These are phyloP conservation scores for Polypedilum pembai DNA, from an alignment of 1,140 invertebrate genomes.

Conservation along the genomic window DNA sequence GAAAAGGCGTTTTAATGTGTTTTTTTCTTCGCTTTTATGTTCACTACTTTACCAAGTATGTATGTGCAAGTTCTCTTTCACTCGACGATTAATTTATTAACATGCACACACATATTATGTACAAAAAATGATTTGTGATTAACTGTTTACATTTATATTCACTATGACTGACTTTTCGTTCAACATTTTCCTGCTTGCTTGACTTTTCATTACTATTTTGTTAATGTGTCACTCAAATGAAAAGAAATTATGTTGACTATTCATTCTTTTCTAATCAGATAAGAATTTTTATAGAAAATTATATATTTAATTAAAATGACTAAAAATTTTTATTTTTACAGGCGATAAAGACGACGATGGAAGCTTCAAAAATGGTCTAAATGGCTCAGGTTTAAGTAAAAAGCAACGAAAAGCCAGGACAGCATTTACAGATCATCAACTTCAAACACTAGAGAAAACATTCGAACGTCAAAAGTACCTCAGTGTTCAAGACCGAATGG, in stretches of 20 bases:
- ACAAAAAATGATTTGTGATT: neutral
- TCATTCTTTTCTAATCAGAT: neutral
- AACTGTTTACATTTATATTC: neutral
- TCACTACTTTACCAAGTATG: neutral
- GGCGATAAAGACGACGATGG: constrained; percentile 43
- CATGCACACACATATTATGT: neutral
- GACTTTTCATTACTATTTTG: neutral
- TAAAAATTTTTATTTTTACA: constrained; percentile 30
- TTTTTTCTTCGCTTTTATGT: constrained; percentile 7
- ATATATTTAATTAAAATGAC: neutral
- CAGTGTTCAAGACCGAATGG: constrained; percentile 93
- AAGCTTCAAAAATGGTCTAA: constrained; percentile 37
- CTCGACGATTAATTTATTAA: too few species aligned
- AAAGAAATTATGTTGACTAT: neutral
- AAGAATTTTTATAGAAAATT: neutral
- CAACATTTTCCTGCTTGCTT: constrained; percentile 10
- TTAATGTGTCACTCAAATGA: constrained; percentile 22
- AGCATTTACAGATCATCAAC: constrained; percentile 93
- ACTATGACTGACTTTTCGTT: neutral
- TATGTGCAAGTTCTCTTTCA: too few species aligned
- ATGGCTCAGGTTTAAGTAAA: constrained; percentile 52
- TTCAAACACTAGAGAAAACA: constrained; percentile 88
- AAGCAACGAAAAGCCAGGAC: constrained; percentile 93
- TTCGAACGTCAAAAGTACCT: constrained; percentile 96
- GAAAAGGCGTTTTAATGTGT: constrained; percentile 8